Evolutionary conservation across 2,888 invertebrate species (phyloP), one percentile per base, ranked within the genome.

Genomic region (Orgyia antiqua): DNA sequence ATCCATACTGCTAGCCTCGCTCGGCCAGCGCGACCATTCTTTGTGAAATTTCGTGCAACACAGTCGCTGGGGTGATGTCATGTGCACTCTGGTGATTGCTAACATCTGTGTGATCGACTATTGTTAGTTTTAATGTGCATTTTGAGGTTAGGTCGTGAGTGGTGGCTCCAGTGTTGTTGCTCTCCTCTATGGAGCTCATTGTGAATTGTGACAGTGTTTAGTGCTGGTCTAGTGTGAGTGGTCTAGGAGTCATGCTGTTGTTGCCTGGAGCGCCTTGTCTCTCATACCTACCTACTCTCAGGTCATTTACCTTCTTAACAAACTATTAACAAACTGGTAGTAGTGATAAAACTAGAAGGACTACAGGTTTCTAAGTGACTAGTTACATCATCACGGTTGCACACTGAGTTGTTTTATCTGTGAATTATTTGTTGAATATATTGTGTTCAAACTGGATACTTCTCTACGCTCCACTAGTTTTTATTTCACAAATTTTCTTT

Each of bases 81-180:
- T 65, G 58, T 55, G 53, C 58, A 47, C 57, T 45, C 47, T 57
- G 54, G 56, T 54, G 55, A 66, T 72, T 65, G 55, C 64, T 71
- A 76, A 78, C 80, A 80, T 76, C 76, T 79, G 77, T 74, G 68
- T 74, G 71, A 62, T 69, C 62, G 68, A 68, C 67, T 64, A 59
- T 75, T 65, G 62, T 66, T 62, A 47, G 60, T 68, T 68, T 71
- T 66, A 59, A 66, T 74, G 67, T 67, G 60, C 57, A 63, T 71
- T 84, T 84, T 84, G 83, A 84, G 84, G 84, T 84, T 84, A 84
- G 72, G 67, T 72, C 59, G 73, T 64, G 69, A 69, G 68, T 68
- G 57, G 54, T 60, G 61, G 54, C 52, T 51, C 39, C 49, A 54
- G 56, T 55, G 59, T 51, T 28, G 27, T 34, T 47, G 45, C 41